Evolutionary conservation across 2,113 vertebrate species (phyloP), one percentile per base, ranked within the genome.

Genomic region (Lepus europaeus): DNA sequence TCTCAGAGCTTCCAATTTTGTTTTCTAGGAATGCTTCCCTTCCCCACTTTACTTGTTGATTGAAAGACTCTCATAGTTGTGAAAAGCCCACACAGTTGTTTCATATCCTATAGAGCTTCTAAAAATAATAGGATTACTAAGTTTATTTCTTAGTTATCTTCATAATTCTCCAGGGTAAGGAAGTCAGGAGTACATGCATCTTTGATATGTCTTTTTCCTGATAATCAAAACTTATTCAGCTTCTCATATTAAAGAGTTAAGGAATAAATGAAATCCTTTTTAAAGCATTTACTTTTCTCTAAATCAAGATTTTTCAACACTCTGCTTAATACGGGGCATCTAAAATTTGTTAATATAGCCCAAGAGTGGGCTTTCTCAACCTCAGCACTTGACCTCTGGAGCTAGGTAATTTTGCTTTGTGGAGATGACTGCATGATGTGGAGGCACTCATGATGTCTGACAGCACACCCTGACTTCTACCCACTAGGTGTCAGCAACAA

Each of bases 171-270:
- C 93, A 31, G 49, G 6, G 5, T 16, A 61, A 70, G 45, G 53
- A 6, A 56, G 33, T 80, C 29, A 36, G 61, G 3, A 66, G 17
- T 79, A 56, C 20, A 12, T 59, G 19, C 82, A 66, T 56, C 13
- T 89, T 59, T 83, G 27, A n/a, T 16, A 6, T 45, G 31, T 82
- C 33, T 85, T 93, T 39, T 90, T 68, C 19, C 36, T 72, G 36
- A 56, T 90, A 6, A 88, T 77, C 88, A 80, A 80, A 91, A 90
- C 31, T 72, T 84, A 88, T 69, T 72, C 73, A 92, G 66, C 86
- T 56, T 85, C 36, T 64, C 19, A 78, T 33, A 79, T 51, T 70
- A 91, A 13, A 91, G 33, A 45, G 45, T 45, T 70, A 74, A 5
- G 72, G 77, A 49, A 87, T 61, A 31, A 86, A 86, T n/a, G 13